Evolutionary conservation across 2,113 vertebrate species (phyloP).

Genomic region (Bambusicola thoracicus): DNA sequence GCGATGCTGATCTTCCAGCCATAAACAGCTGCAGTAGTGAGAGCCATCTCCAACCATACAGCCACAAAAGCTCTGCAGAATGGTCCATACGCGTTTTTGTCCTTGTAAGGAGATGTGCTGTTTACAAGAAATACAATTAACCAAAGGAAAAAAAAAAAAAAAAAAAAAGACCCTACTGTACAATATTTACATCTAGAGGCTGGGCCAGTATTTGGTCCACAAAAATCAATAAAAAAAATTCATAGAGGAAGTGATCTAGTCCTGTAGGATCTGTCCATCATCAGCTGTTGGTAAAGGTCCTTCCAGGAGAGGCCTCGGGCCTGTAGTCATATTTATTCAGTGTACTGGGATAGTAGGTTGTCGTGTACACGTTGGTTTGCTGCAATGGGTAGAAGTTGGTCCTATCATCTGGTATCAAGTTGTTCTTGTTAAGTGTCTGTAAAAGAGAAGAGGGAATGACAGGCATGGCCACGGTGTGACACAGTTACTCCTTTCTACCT

Average conservation of each 20-base stretch:
- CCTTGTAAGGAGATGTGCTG: constrained; percentile 72
- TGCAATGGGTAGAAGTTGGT: constrained; percentile 94
- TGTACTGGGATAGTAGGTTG: constrained; percentile 95
- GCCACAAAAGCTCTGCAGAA: constrained; percentile 49
- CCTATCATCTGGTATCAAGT: constrained; percentile 94
- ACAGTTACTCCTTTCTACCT: neutral
- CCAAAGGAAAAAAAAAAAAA: constrained; percentile 21
- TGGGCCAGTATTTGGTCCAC: constrained; percentile 70
- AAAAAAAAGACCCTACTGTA: constrained; percentile 61
- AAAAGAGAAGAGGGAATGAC: constrained; percentile 50
- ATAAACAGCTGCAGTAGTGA: constrained; percentile 42
- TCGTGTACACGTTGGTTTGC: constrained; percentile 98
- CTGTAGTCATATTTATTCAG: constrained; percentile 95
- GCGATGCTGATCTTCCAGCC: constrained; percentile 22
- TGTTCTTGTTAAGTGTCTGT: constrained; percentile 99
- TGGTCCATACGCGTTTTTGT: constrained; percentile 28
- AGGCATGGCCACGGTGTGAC: neutral
- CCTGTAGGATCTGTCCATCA: constrained; percentile 60
- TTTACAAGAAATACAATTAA: constrained; percentile 68
- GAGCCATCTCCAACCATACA: constrained; percentile 51
- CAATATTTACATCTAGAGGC: constrained; percentile 76
- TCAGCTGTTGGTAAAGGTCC: constrained; percentile 98
- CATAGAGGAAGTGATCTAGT: constrained; percentile 64
- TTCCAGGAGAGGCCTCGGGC: constrained; percentile 92
- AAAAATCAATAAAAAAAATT: constrained; percentile 70